A percentile compares a stretch with the other conserved stretches of the same genome.
These are phyloP conservation scores for Lota lota DNA, from an alignment of 2,113 vertebrate genomes.

Conservation along the genomic window DNA sequence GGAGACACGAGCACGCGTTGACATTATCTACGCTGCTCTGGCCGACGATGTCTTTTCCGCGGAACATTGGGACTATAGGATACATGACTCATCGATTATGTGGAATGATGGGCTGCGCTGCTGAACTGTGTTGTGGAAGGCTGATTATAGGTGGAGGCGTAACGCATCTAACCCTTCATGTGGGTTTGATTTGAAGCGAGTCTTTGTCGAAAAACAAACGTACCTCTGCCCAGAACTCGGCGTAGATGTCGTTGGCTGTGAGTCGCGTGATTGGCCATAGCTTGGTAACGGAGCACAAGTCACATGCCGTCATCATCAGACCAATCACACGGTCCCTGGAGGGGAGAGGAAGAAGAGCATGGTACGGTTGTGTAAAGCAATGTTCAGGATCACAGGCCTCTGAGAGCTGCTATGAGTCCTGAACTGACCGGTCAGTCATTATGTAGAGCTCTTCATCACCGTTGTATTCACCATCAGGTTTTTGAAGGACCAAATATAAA, in stretches of 20 bases:
- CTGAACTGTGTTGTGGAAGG: too few species aligned
- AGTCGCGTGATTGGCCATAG: conserved; percentile 90
- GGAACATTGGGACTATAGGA: too few species aligned
- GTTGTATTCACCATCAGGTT: too few species aligned
- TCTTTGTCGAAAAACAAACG: conserved; percentile 33
- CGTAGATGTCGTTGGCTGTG: conserved; percentile 95
- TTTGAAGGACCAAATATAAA: too few species aligned
- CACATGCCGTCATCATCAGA: conserved; percentile 99
- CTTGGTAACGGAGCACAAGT: conserved; percentile 97
- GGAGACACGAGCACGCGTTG: not conserved
- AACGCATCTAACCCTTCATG: not conserved
- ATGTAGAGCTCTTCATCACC: too few species aligned
- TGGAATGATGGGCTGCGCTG: not conserved
- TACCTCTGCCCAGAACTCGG: conserved; percentile 99
- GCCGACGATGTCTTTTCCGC: too few species aligned
- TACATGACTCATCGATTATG: not conserved
- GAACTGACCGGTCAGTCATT: not conserved
- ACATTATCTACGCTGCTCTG: too few species aligned
- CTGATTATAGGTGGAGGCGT: not conserved
- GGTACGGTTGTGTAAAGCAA: conserved; percentile 28
- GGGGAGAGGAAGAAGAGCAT: conserved; percentile 44
- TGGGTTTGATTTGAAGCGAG: not conserved
- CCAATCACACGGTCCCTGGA: conserved; percentile 94
- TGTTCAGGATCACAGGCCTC: conserved; percentile 10
- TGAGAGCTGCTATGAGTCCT: not conserved